Base-by-base conservation (phyloP, 2,888 invertebrate species). In the Brachypalpus laphriformis region DNA sequence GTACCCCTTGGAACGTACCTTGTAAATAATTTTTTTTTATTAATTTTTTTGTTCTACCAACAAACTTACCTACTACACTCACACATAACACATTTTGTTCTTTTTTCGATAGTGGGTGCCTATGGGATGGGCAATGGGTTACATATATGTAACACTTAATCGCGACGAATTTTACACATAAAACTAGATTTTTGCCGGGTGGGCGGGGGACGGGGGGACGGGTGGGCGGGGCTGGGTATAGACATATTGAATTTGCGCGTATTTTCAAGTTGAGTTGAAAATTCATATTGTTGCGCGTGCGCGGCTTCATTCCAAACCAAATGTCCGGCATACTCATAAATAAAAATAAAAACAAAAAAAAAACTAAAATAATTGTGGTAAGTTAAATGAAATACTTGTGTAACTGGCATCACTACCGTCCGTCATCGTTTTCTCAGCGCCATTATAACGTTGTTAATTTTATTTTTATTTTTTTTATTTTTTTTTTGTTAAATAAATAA, bases 41-140 rank as follows among this genome's bases (percentile, higher is more conserved):
- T n/a, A n/a, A n/a, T n/a, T n/a, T n/a, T n/a, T n/a, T n/a, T n/a
- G n/a, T n/a, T n/a, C n/a, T n/a, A n/a, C n/a, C n/a, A n/a, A n/a
- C n/a, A n/a, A 59, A 51, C 51, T 66, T 68, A 68, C 40, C 11
- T 66, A 80, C 49, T 34, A 54, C 42, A 47, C 9, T 66, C 47
- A 75, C 49, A 25, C 71, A 70, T 61, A 72, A 71, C 42, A 63
- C 51, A 54, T 72, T 82, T 77, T 59, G 57, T 76, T 82, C 66
- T 66, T 72, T 70, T 81, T 68, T 66, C 77, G 72, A 77, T 77
- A 78, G 78, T 82, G 71, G 71, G 77, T 78, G 82, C 82, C n/a
- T 78, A 82, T 74, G 78, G 82, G 78, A 82, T 82, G 77, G 82
- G 78, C 78, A 72, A 77, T 66, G 77, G 71, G 65, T 75, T 74